phyloP scores from a whole-genome alignment of 2,113 vertebrate genomes.

The Microcebus ravelobensis region DNA sequence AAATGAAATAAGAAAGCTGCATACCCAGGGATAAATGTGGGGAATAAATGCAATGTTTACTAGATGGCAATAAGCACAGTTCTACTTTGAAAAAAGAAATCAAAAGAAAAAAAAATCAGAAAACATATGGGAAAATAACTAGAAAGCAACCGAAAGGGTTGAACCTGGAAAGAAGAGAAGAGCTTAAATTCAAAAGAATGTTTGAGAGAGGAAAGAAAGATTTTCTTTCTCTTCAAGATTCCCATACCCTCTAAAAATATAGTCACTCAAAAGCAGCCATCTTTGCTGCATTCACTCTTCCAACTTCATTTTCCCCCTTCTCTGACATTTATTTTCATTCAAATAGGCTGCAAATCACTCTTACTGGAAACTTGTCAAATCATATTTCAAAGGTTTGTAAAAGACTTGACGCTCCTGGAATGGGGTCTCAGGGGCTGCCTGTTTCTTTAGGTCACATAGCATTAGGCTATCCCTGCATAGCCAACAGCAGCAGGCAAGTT shows the following conservation, averaged over 20 bases:
- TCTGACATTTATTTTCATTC: conserved; percentile 29
- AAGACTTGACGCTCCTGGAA: neutral
- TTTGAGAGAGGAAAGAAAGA: neutral
- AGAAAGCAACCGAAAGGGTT: conserved; percentile 16
- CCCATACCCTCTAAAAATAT: neutral
- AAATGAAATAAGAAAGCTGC: neutral
- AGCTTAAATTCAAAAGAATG: neutral
- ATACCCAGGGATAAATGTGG: neutral
- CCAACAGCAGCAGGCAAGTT: neutral
- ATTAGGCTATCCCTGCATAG: neutral
- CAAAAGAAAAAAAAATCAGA: conserved; percentile 34
- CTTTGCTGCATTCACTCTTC: neutral
- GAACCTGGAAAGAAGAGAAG: neutral
- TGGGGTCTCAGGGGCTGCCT: neutral
- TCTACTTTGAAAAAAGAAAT: conserved; percentile 31
- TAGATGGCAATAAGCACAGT: neutral
- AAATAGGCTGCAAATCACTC: neutral
- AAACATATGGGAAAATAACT: conserved; percentile 9
- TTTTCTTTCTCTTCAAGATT: neutral
- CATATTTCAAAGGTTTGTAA: neutral
- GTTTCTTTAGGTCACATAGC: neutral
- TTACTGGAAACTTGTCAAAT: neutral
- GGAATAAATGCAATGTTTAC: neutral
- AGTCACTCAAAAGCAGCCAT: neutral
- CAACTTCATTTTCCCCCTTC: neutral